Evolutionary conservation across 2,113 vertebrate species (phyloP).

Genomic region (Calyptomena viridis): DNA sequence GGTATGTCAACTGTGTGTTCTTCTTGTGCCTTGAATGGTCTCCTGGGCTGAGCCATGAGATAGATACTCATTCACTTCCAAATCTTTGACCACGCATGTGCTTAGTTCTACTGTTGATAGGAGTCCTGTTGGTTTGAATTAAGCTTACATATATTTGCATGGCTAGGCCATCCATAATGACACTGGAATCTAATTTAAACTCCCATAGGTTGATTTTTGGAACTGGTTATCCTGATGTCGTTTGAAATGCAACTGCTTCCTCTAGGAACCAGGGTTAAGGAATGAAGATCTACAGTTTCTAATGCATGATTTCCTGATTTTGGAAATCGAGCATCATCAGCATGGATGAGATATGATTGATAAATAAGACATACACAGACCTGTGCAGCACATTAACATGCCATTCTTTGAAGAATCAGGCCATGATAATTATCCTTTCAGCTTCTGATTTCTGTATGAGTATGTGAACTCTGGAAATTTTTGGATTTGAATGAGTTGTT

Average conservation of each 20-base stretch:
- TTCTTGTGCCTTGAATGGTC: neutral
- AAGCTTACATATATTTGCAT: neutral
- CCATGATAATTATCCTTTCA: neutral
- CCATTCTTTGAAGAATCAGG: neutral
- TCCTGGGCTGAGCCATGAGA: neutral
- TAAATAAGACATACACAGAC: neutral
- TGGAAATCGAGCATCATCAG: neutral
- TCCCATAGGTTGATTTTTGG: neutral
- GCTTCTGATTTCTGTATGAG: neutral
- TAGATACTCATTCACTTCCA: neutral
- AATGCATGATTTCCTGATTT: neutral
- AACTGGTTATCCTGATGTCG: neutral
- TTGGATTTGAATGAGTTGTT: neutral
- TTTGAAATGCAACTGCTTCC: neutral
- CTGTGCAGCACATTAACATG: neutral
- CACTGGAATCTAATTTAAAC: neutral
- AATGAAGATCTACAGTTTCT: neutral
- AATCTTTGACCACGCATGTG: neutral
- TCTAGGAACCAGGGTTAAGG: neutral
- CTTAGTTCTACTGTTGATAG: neutral
- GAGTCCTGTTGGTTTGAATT: neutral
- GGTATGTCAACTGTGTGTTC: slow-evolving; percentile 66
- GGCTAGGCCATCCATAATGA: neutral
- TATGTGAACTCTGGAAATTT: neutral
- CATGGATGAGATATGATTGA: neutral